These are phyloP conservation scores for Apis florea DNA, from an alignment of 1,140 invertebrate species.

Conservation along the genomic window DNA sequence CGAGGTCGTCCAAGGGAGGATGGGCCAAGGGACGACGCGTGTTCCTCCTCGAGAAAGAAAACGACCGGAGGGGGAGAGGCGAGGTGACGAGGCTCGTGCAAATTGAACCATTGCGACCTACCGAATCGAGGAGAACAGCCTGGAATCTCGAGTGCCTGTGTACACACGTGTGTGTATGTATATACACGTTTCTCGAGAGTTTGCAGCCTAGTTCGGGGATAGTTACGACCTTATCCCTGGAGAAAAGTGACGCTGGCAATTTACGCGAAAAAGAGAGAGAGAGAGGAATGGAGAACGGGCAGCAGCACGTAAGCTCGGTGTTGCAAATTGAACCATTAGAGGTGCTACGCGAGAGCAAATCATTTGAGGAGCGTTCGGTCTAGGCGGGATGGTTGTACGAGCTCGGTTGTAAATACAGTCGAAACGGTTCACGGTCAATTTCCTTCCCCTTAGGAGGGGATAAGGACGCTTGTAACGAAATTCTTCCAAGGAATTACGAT, in stretches of 20 bases:
- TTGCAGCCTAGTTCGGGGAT: no score
- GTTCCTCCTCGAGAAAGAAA: constrained; percentile 26
- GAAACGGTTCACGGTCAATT: no score
- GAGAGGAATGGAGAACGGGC: not conserved
- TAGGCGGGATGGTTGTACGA: constrained; percentile 37
- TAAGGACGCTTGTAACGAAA: not conserved
- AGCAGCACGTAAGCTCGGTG: constrained; percentile 17
- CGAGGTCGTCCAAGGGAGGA: constrained; percentile 17
- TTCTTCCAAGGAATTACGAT: not conserved
- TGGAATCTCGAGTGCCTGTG: no score
- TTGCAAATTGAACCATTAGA: constrained; percentile 67
- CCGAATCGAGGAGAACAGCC: no score
- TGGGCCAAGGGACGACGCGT: constrained; percentile 34
- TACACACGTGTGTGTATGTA: no score
- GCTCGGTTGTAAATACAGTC: constrained; percentile 18
- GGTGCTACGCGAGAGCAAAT: constrained; percentile 56
- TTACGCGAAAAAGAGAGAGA: not conserved
- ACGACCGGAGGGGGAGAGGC: not conserved
- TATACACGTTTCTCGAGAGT: no score
- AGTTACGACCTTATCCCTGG: no score
- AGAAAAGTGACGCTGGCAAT: no score
- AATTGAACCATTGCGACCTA: not conserved
- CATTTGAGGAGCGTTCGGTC: constrained; percentile 20
- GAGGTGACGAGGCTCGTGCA: not conserved
- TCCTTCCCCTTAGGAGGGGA: not conserved